phyloP scores from a whole-genome alignment of 1,140 invertebrate species.

The Charaxes varanes region DNA sequence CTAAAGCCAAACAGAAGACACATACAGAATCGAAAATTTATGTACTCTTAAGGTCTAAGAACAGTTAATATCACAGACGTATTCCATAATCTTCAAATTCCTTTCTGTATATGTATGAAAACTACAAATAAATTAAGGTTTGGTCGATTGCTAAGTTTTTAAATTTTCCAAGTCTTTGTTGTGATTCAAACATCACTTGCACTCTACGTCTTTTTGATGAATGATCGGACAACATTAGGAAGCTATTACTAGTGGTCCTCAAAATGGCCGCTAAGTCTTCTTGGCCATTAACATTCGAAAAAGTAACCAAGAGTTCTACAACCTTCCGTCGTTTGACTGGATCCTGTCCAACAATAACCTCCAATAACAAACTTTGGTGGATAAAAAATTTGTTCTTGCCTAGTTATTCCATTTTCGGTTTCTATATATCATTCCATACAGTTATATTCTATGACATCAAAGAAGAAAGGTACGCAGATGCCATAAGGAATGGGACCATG shows the following conservation, averaged over 20 bases:
- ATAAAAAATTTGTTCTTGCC: constrained; percentile 19
- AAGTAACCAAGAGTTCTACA: constrained; percentile 22
- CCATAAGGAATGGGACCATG: constrained; percentile 33
- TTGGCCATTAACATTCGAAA: constrained; percentile 22
- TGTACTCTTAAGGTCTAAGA: too few relatives aligned
- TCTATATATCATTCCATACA: constrained; percentile 25
- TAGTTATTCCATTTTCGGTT: constrained; percentile 10
- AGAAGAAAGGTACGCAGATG: constrained; percentile 24
- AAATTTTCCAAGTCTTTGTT: too few relatives aligned
- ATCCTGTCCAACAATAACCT: constrained; percentile 19
- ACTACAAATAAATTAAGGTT: too few relatives aligned
- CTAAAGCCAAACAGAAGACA: too few relatives aligned
- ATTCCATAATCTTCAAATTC: too few relatives aligned
- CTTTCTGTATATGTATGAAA: too few relatives aligned
- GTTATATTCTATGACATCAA: constrained; percentile 29
- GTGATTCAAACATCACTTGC: too few relatives aligned
- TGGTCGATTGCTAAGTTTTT: too few relatives aligned
- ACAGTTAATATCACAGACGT: too few relatives aligned
- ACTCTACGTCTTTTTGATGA: not conserved
- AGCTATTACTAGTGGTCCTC: not conserved
- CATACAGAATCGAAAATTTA: too few relatives aligned
- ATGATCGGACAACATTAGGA: not conserved
- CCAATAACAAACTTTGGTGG: constrained; percentile 18
- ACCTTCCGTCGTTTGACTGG: constrained; percentile 22
- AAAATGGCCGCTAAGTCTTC: constrained; percentile 3